These are phyloP conservation scores for Puffinus mauretanicus DNA, from an alignment of 2,113 vertebrate genomes.

Conservation along the genomic window DNA sequence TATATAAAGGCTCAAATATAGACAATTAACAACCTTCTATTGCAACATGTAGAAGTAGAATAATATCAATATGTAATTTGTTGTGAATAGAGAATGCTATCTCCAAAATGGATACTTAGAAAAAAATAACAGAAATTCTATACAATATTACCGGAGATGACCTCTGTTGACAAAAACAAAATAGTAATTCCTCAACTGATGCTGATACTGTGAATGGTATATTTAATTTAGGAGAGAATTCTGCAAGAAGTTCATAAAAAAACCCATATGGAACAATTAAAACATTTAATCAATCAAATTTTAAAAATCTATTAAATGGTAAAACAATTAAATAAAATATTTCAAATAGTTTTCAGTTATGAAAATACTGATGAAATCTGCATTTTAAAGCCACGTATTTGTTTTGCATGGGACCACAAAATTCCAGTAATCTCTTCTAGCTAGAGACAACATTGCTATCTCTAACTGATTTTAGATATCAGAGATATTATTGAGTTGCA, in stretches of 20 bases:
- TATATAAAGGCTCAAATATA: background rate
- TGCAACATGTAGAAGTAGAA: accelerated
- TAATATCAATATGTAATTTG: background rate
- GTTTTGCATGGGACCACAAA: background rate
- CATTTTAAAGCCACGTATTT: background rate
- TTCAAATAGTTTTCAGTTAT: background rate
- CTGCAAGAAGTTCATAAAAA: background rate
- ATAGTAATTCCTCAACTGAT: background rate
- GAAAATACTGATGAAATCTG: background rate
- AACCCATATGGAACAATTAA: background rate
- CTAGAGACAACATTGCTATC: background rate
- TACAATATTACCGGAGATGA: background rate
- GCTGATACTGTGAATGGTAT: background rate
- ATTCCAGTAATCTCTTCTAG: background rate
- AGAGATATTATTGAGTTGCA: background rate
- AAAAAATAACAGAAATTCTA: background rate
- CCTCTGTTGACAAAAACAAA: background rate
- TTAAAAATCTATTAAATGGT: background rate
- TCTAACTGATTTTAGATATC: background rate
- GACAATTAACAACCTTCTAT: background rate
- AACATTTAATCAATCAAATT: background rate
- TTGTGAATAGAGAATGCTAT: background rate
- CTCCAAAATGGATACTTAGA: background rate
- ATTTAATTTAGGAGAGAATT: background rate
- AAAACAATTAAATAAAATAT: background rate